A percentile compares a stretch with the other conserved stretches of the same genome.
Conservation (phyloP, 2,113 vertebrate species). For the Hippocampus guttulatus region DNA sequence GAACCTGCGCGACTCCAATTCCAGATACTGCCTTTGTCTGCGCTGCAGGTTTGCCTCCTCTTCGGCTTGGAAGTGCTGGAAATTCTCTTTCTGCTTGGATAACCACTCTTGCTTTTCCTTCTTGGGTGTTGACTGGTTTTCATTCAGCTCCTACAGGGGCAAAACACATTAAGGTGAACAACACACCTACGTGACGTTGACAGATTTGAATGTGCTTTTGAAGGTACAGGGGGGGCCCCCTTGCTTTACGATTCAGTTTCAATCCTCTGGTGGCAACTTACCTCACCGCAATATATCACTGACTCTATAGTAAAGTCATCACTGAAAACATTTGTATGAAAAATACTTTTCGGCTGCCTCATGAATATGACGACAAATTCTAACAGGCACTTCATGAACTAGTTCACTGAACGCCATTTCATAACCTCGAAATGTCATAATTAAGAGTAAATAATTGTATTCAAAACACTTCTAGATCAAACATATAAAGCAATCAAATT, state of each 20-base stretch:
- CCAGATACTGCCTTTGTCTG: slow-evolving; percentile 92
- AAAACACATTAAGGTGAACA: slow-evolving; percentile 7
- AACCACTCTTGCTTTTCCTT: slow-evolving; percentile 99
- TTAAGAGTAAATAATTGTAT: not conserved
- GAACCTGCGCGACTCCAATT: slow-evolving; percentile 93
- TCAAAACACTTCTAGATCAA: not conserved
- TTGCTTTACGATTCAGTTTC: not conserved
- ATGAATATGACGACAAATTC: not conserved
- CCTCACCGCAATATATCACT: not conserved
- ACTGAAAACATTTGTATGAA: not conserved
- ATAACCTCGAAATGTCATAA: not conserved
- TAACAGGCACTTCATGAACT: not conserved
- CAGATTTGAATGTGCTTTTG: not conserved
- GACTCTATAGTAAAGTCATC: not conserved
- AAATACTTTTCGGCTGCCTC: not conserved
- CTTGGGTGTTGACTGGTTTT: slow-evolving; percentile 98
- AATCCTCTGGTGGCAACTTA: not conserved
- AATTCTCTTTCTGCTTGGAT: slow-evolving; percentile 97
- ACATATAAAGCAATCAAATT: not conserved
- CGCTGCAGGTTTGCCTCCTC: slow-evolving; percentile 94
- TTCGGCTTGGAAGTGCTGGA: slow-evolving; percentile 97
- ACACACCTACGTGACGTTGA: not conserved
- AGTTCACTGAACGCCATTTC: not conserved
- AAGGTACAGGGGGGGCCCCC: not conserved
- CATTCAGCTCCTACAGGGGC: slow-evolving; percentile 83